A percentile compares a stretch with the other conserved stretches of the same genome.
These are phyloP conservation scores for Carassius auratus DNA, from an alignment of 2,113 vertebrate genomes.

Conservation along the genomic window DNA sequence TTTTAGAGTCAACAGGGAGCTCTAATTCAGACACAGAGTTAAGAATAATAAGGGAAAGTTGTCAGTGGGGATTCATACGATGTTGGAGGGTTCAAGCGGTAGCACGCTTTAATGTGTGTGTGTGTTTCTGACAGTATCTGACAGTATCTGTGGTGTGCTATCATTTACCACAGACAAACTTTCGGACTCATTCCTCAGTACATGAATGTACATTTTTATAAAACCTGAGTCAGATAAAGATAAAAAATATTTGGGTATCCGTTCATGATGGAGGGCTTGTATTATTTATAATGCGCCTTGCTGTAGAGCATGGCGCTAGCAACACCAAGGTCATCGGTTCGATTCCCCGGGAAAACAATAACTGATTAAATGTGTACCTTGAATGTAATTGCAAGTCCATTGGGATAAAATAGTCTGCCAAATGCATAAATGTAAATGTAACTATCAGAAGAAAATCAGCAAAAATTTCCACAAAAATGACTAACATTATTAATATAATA, in stretches of 20 bases:
- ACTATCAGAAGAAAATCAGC: not conserved
- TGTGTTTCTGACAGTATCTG: slow-evolving; percentile 11
- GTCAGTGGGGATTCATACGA: not conserved
- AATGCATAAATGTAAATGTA: too few species aligned
- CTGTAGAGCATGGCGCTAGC: too few species aligned
- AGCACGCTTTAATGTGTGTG: slow-evolving; percentile 29
- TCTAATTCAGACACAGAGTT: not conserved
- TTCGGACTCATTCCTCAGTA: not conserved
- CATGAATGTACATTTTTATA: not conserved
- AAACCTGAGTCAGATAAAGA: not conserved
- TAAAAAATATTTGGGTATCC: not conserved
- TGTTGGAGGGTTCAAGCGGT: slow-evolving; percentile 22
- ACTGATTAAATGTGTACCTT: too few species aligned
- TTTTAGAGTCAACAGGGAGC: not conserved
- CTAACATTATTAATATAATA: too few species aligned
- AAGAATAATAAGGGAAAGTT: not conserved
- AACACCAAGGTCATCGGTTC: too few species aligned
- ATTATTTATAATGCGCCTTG: not conserved
- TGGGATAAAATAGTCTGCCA: too few species aligned
- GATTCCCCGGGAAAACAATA: too few species aligned
- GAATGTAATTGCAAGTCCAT: too few species aligned
- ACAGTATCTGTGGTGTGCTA: not conserved
- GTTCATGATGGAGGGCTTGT: not conserved
- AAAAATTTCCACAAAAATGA: too few species aligned
- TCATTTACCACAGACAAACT: not conserved